Conservation (phyloP, 2,797 vertebrate species). For the Trachurus trachurus region DNA sequence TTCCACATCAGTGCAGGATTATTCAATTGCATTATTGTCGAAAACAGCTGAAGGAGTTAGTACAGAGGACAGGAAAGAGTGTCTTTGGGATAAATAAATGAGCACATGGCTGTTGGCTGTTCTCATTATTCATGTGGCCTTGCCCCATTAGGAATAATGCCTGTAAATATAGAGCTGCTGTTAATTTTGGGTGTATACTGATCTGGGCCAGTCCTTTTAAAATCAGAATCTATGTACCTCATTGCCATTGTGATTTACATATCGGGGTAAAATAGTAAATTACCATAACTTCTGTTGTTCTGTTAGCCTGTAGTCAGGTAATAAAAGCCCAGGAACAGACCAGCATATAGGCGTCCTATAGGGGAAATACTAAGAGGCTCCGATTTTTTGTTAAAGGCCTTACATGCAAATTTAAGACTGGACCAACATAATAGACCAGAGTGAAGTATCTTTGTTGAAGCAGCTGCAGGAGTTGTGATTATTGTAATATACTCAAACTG, state of each 20-base stretch:
- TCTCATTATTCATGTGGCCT: slow-evolving; percentile 70
- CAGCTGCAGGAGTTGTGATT: too few species aligned
- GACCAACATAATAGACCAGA: too few species aligned
- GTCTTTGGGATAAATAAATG: slow-evolving; percentile 51
- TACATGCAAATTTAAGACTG: too few species aligned
- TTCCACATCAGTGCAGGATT: slow-evolving; percentile 55
- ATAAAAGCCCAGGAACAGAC: not conserved
- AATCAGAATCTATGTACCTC: not conserved
- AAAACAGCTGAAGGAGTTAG: slow-evolving; percentile 43
- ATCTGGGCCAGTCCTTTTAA: slow-evolving; percentile 6
- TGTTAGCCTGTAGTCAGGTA: not conserved
- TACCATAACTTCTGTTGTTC: not conserved
- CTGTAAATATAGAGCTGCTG: slow-evolving; percentile 27
- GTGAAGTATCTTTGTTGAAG: too few species aligned
- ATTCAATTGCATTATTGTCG: slow-evolving; percentile 49
- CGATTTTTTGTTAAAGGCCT: too few species aligned
- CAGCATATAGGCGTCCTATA: not conserved
- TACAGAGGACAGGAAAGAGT: slow-evolving; percentile 16
- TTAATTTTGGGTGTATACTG: slow-evolving; percentile 9
- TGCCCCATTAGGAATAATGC: slow-evolving; percentile 39
- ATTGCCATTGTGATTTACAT: slow-evolving; percentile 1
- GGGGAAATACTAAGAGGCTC: too few species aligned
- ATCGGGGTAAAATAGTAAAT: not conserved
- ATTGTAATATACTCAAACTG: too few species aligned
- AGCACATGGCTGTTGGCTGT: slow-evolving; percentile 61